A percentile compares a stretch with the other conserved stretches of the same genome.
Evolutionary conservation across 1,140 invertebrate species (phyloP).

Genomic region (Drosophila pallidifrons): DNA sequence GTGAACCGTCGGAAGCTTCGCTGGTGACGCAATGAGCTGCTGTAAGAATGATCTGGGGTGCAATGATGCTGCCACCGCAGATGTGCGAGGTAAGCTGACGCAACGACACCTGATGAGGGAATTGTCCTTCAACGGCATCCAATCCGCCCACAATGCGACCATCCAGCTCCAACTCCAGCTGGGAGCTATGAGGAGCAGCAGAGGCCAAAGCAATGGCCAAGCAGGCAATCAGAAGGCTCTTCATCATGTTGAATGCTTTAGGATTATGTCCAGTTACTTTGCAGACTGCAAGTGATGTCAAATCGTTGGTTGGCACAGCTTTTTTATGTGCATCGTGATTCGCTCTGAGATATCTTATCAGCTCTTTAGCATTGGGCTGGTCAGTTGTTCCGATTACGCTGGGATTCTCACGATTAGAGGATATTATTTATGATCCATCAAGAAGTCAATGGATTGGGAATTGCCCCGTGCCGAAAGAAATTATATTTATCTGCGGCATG

Average conservation of each 20-base stretch:
- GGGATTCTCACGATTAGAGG: constrained; percentile 7
- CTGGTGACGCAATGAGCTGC: constrained; percentile 17
- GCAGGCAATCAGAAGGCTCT: not conserved
- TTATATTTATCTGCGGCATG: not conserved
- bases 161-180: no score
- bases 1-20: not conserved
- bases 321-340: not conserved
- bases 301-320: not conserved
- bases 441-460: constrained; percentile 11
- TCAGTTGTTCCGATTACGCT: not conserved
- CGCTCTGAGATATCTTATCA: constrained; percentile 1
- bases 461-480: not conserved
- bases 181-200: not conserved
- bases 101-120: constrained; percentile 61
- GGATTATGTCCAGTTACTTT: not conserved
- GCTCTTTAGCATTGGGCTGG: no score
- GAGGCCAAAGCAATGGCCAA: not conserved
- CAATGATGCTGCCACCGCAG: constrained; percentile 6
- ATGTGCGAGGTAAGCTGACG: not conserved
- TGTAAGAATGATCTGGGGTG: not conserved
- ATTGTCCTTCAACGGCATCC: constrained; percentile 49
- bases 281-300: not conserved
- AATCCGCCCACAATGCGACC: constrained; percentile 56
- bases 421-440: not conserved
- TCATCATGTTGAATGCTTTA: not conserved